These are phyloP conservation scores for Leptinotarsa rubiginosa DNA, from an alignment of 2,888 invertebrate genomes.

Conservation along the genomic window DNA sequence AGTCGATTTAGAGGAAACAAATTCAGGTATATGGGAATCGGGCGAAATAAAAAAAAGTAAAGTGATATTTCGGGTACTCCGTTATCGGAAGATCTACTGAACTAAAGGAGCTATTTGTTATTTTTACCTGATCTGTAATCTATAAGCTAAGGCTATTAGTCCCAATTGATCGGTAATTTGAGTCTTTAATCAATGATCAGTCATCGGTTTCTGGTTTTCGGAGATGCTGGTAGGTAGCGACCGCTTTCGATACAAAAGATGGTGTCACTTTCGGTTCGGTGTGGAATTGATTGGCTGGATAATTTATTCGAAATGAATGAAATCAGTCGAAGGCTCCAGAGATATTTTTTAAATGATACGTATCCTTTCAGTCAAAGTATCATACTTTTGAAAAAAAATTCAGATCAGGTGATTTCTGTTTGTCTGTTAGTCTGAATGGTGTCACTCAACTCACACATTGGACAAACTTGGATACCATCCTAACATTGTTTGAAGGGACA, in stretches of 20 bases:
- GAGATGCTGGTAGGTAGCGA: slow-evolving; percentile 42
- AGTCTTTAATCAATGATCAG: slow-evolving; percentile 57
- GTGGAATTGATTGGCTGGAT: slow-evolving; percentile 16
- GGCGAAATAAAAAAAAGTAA: slow-evolving; percentile 52
- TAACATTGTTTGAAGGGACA: too few relatives aligned
- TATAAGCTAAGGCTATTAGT: slow-evolving; percentile 64
- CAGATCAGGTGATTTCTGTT: too few relatives aligned
- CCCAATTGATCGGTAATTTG: slow-evolving; percentile 64
- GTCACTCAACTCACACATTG: too few relatives aligned
- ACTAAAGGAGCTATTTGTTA: slow-evolving; percentile 64
- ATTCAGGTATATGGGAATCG: slow-evolving; percentile 54
- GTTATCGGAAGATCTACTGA: slow-evolving; percentile 52
- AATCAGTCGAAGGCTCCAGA: not conserved
- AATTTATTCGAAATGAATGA: slow-evolving; percentile 13
- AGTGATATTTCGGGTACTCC: slow-evolving; percentile 63
- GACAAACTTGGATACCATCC: too few relatives aligned
- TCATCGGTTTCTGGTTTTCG: slow-evolving; percentile 40
- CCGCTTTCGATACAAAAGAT: slow-evolving; percentile 38
- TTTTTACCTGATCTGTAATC: slow-evolving; percentile 61
- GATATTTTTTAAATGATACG: not conserved
- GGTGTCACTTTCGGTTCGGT: slow-evolving; percentile 42
- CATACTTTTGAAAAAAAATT: too few relatives aligned
- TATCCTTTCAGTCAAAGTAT: too few relatives aligned
- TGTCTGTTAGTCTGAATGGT: too few relatives aligned
- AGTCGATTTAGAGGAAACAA: slow-evolving; percentile 57